Percentiles rank a stretch among this genome's conserved stretches.
Evolutionary conservation across 2,113 vertebrate genomes (phyloP).

Genomic region (Poicephalus meyeri): DNA sequence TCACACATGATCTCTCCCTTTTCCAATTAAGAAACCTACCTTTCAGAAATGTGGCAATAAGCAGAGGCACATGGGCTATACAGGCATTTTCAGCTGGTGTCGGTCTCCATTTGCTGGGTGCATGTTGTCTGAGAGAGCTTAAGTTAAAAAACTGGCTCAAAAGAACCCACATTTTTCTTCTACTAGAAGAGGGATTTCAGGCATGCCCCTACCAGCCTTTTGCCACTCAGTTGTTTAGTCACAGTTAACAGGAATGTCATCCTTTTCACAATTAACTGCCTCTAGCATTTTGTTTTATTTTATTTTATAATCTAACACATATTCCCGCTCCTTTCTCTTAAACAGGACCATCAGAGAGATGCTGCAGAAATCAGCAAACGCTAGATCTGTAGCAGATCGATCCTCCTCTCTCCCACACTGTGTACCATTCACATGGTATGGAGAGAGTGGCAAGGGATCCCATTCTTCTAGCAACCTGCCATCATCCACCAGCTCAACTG

Average conservation of each 20-base stretch:
- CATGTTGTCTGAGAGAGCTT: neutral
- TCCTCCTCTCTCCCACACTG: conserved; percentile 68
- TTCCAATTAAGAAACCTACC: too few species aligned
- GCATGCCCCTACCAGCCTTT: neutral
- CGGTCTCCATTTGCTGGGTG: neutral
- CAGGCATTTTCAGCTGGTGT: neutral
- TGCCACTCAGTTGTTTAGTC: neutral
- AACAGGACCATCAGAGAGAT: conserved; percentile 71
- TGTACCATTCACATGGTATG: conserved; percentile 73
- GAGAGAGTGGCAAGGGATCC: conserved; percentile 73
- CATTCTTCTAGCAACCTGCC: conserved; percentile 76
- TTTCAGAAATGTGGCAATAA: too few species aligned
- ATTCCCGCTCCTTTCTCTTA: conserved; percentile 20
- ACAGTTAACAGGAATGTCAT: neutral
- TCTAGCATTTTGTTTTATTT: neutral
- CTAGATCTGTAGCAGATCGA: conserved; percentile 27
- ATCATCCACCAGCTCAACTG: conserved; percentile 78
- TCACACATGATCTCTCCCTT: too few species aligned
- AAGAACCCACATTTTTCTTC: neutral
- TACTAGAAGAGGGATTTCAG: neutral
- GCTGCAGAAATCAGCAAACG: conserved; percentile 66
- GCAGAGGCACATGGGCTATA: too few species aligned
- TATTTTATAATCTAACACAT: conserved; percentile 38
- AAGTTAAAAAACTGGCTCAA: neutral
- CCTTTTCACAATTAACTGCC: neutral